Conservation (phyloP, 2,888 invertebrate genomes). For the Lapara coniferarum region DNA sequence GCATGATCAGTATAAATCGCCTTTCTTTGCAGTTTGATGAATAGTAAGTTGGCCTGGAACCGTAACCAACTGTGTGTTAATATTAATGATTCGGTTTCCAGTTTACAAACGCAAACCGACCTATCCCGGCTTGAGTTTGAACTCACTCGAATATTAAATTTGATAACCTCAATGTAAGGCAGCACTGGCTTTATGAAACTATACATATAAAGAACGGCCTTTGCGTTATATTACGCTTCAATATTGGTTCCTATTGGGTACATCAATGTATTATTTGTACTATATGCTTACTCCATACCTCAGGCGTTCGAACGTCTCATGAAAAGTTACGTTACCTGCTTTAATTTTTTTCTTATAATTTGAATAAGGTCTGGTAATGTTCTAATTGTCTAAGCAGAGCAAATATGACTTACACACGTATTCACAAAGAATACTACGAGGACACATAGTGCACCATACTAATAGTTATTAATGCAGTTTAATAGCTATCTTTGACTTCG, state of each 20-base stretch:
- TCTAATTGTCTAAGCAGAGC: too few species aligned
- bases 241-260: not conserved
- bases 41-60: conserved; percentile 3
- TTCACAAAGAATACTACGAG: too few species aligned
- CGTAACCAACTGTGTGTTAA: conserved; percentile 9
- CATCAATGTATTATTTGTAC: too few species aligned
- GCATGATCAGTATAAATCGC: not conserved
- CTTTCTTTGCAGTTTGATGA: not conserved
- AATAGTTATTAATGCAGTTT: too few species aligned
- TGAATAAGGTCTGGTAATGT: too few species aligned
- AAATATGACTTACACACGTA: too few species aligned
- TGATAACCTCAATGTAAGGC: conserved; percentile 11
- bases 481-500: too few species aligned
- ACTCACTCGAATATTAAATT: conserved; percentile 12
- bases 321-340: too few species aligned
- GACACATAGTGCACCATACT: too few species aligned
- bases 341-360: too few species aligned
- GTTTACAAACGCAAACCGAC: not conserved
- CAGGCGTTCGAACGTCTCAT: too few species aligned
- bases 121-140: not conserved
- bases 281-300: too few species aligned
- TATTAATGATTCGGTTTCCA: conserved; percentile 17
- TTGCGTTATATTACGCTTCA: not conserved
- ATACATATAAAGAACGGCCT: not conserved
- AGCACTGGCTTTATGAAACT: not conserved